These are phyloP conservation scores for Vireo altiloquus DNA, from an alignment of 2,113 vertebrate genomes.

Conservation along the genomic window DNA sequence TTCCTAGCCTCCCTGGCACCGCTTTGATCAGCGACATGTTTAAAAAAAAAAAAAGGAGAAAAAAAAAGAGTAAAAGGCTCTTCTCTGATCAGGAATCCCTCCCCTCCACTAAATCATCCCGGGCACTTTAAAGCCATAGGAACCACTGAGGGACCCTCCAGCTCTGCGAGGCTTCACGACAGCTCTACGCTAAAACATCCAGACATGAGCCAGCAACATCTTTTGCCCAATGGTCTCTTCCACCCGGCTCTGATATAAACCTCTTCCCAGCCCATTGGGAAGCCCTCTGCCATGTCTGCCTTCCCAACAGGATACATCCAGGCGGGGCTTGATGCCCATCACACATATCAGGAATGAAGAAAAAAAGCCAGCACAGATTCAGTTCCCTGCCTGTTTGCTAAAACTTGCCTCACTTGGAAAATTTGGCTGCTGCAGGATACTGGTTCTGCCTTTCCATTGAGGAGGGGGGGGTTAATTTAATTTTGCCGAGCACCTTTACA, in stretches of 20 bases:
- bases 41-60: neutral
- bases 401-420: neutral
- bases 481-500: neutral
- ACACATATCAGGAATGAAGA: accelerated
- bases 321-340: neutral
- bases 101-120: slow-evolving; percentile 61
- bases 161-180: slow-evolving; percentile 47
- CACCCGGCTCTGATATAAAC: neutral
- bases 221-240: slow-evolving; percentile 5
- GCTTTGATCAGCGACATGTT: slow-evolving; percentile 59
- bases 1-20: slow-evolving; percentile 41
- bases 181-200: slow-evolving; percentile 47
- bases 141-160: slow-evolving; percentile 30
- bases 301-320: neutral
- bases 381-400: neutral
- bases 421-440: neutral
- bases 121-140: slow-evolving; percentile 51
- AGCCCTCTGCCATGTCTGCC: neutral
- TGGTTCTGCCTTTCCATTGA: neutral
- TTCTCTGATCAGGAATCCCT: slow-evolving; percentile 66
- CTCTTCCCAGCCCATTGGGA: neutral
- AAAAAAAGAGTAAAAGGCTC: slow-evolving; percentile 15
- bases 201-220: slow-evolving; percentile 11
- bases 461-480: accelerated
- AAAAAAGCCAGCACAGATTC: neutral